These are phyloP conservation scores for Limenitis camilla DNA, from an alignment of 2,888 invertebrate species.

Conservation along the genomic window DNA sequence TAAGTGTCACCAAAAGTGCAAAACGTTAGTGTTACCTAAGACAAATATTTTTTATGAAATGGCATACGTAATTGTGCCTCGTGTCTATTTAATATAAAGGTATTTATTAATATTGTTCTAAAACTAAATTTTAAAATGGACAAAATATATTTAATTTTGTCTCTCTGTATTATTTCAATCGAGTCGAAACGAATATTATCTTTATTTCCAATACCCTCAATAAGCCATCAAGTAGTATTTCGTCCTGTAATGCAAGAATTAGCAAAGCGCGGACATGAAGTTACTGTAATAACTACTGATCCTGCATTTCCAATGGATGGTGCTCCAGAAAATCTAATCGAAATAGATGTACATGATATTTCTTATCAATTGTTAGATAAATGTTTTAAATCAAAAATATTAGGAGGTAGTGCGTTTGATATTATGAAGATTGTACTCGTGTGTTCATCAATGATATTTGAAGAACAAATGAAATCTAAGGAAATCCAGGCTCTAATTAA, in stretches of 20 bases:
- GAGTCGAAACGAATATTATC: constrained; percentile 38
- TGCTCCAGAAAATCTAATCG: constrained; percentile 35
- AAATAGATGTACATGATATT: constrained; percentile 41
- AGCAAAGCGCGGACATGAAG: constrained; percentile 44
- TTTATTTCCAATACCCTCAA: constrained; percentile 39
- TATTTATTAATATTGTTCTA: too few relatives aligned
- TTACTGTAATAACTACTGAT: constrained; percentile 44
- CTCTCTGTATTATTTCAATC: background rate
- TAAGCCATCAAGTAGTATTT: constrained; percentile 40
- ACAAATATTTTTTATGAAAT: too few relatives aligned
- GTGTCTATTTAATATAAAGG: too few relatives aligned
- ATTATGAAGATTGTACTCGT: too few relatives aligned
- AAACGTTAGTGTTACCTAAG: too few relatives aligned
- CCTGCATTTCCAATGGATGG: constrained; percentile 37
- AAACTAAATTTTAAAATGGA: background rate
- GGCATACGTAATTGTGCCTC: background rate
- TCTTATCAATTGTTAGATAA: constrained; percentile 41
- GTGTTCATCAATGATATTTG: background rate
- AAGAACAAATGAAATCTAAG: constrained; percentile 5
- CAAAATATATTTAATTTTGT: background rate
- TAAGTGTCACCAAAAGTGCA: background rate
- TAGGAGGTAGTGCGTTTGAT: too few relatives aligned
- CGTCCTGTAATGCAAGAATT: constrained; percentile 41
- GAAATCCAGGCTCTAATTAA: constrained; percentile 13
- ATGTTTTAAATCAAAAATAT: too few relatives aligned